These are phyloP conservation scores for Lacerta viridis DNA, from an alignment of 2,797 vertebrate genomes.

Conservation along the genomic window DNA sequence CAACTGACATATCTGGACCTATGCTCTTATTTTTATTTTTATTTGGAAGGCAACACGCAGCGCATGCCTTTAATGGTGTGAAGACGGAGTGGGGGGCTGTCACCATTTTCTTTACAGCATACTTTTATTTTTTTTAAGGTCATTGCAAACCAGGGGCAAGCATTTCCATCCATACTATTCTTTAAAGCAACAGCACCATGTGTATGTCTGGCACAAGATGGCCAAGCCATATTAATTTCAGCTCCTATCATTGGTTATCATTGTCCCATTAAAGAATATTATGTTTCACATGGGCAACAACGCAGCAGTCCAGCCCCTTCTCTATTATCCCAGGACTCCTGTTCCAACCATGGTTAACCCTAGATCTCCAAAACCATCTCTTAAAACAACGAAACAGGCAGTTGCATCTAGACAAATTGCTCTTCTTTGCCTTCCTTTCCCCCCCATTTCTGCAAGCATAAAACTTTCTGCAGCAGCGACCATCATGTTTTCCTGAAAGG, in stretches of 20 bases:
- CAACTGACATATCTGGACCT: constrained; percentile 66
- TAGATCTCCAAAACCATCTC: background rate
- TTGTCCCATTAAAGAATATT: background rate
- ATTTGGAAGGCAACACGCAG: constrained; percentile 69
- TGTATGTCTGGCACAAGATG: background rate
- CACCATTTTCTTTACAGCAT: constrained; percentile 28
- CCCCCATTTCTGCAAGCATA: background rate
- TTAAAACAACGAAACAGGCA: background rate
- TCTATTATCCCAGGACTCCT: background rate
- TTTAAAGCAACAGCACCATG: background rate
- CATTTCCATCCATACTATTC: background rate
- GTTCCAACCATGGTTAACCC: background rate
- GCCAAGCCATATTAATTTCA: background rate
- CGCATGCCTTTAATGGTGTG: constrained; percentile 62
- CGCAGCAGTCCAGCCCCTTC: background rate
- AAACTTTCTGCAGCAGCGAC: background rate
- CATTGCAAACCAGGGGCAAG: background rate
- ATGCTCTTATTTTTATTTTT: constrained; percentile 71
- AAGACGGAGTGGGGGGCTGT: constrained; percentile 66
- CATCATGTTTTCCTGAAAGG: background rate
- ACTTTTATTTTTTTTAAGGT: constrained; percentile 33
- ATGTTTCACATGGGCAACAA: background rate
- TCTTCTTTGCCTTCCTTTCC: background rate
- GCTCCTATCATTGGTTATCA: background rate
- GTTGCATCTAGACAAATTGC: background rate